These are phyloP conservation scores for Bombus confusus DNA, from an alignment of 1,140 invertebrate species.

Conservation along the genomic window DNA sequence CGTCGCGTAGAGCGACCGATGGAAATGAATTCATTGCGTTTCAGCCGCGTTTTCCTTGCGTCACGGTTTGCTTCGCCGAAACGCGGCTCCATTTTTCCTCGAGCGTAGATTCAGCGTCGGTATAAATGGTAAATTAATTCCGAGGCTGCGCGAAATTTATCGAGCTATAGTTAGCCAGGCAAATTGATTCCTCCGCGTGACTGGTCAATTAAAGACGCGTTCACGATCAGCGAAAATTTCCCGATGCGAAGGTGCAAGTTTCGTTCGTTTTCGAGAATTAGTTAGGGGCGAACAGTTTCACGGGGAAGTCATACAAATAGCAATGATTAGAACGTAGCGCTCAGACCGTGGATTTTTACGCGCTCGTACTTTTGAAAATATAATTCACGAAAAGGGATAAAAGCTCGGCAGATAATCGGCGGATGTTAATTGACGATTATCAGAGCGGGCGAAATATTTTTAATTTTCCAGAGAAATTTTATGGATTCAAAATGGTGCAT, in stretches of 20 bases:
- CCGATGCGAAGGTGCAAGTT: too few species aligned
- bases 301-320: background rate
- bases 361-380: too few species aligned
- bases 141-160: constrained; percentile 10
- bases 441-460: too few species aligned
- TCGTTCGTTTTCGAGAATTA: background rate
- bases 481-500: too few species aligned
- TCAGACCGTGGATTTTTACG: too few species aligned
- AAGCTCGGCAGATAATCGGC: too few species aligned
- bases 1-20: background rate
- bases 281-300: background rate
- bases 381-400: too few species aligned
- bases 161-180: background rate
- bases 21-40: constrained; percentile 5
- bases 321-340: too few species aligned
- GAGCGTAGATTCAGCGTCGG: background rate
- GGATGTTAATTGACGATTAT: too few species aligned
- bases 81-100: constrained; percentile 1
- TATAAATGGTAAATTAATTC: constrained; percentile 5
- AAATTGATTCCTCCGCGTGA: background rate
- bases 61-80: background rate
- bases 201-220: constrained; percentile 5
- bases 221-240: background rate
- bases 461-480: too few species aligned
- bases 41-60: background rate